A percentile compares a stretch with the other conserved stretches of the same genome.
These are phyloP conservation scores for Melolontha melolontha DNA, from an alignment of 2,888 invertebrate species.

Conservation along the genomic window DNA sequence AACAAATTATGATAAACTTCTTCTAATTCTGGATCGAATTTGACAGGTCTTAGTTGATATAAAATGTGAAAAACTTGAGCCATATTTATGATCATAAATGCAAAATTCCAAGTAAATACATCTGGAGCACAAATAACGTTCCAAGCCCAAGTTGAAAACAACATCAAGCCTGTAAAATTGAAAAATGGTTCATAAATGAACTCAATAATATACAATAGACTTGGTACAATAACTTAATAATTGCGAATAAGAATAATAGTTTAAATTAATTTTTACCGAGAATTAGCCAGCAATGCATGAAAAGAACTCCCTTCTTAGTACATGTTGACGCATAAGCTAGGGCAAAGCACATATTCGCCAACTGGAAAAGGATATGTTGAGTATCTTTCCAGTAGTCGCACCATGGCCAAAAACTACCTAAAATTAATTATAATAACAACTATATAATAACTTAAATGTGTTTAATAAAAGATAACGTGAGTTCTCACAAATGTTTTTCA, in stretches of 20 bases:
- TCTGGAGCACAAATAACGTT: constrained; percentile 88
- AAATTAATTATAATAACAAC: constrained; percentile 50
- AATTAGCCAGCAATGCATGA: constrained; percentile 85
- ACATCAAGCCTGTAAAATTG: constrained; percentile 74
- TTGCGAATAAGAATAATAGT: no score
- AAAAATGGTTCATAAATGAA: background rate
- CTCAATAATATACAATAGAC: no score
- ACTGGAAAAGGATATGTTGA: constrained; percentile 80
- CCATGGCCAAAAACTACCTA: constrained; percentile 77
- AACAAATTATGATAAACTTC: constrained; percentile 84
- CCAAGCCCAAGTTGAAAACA: constrained; percentile 91
- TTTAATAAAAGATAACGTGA: background rate
- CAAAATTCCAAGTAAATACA: constrained; percentile 89
- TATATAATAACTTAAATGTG: constrained; percentile 3
- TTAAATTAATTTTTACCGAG: constrained; percentile 70
- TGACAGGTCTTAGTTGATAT: constrained; percentile 85
- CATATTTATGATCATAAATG: constrained; percentile 83
- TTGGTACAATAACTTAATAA: background rate
- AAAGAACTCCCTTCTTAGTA: constrained; percentile 81
- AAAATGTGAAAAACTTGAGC: constrained; percentile 84
- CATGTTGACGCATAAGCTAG: constrained; percentile 85
- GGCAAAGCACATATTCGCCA: constrained; percentile 83
- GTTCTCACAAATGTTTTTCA: no score
- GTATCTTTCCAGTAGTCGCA: constrained; percentile 80
- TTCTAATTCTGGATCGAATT: constrained; percentile 86